Conservation (phyloP, 2,113 vertebrate genomes). For the Vanacampus margaritifer region DNA sequence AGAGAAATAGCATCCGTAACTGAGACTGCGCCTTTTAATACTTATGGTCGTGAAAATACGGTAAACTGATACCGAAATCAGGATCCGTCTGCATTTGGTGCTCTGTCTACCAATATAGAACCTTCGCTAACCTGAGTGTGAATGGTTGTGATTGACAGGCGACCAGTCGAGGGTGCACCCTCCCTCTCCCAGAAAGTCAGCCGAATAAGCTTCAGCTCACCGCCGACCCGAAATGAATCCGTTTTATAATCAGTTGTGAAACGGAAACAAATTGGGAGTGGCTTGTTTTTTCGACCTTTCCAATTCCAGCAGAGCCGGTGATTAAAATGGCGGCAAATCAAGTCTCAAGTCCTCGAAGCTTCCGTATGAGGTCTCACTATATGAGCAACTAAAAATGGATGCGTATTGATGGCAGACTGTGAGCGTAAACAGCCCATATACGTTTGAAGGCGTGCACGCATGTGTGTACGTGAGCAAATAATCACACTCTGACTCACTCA, state of each 20-base stretch:
- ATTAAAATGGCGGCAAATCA: background rate
- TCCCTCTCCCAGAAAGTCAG: background rate
- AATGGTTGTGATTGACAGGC: no score
- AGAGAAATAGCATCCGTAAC: no score
- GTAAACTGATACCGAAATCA: no score
- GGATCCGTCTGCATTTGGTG: no score
- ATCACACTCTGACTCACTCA: constrained; percentile 70
- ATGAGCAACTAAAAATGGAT: constrained; percentile 9
- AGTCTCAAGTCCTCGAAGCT: background rate
- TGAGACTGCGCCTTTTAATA: no score
- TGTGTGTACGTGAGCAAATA: constrained; percentile 68
- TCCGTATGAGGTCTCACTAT: background rate
- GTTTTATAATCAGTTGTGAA: no score
- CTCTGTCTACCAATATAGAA: no score
- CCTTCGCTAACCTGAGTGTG: no score
- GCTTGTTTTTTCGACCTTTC: background rate
- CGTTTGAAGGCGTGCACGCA: constrained; percentile 31
- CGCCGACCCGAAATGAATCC: no score
- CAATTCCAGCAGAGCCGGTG: background rate
- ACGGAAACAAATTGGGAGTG: background rate
- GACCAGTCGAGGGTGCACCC: background rate
- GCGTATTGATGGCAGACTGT: constrained; percentile 10
- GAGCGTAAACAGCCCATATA: constrained; percentile 31
- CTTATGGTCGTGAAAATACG: no score
- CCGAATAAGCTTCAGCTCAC: no score